phyloP scores from a whole-genome alignment of 1,140 invertebrate genomes.

The Harlomillsia oculata region DNA sequence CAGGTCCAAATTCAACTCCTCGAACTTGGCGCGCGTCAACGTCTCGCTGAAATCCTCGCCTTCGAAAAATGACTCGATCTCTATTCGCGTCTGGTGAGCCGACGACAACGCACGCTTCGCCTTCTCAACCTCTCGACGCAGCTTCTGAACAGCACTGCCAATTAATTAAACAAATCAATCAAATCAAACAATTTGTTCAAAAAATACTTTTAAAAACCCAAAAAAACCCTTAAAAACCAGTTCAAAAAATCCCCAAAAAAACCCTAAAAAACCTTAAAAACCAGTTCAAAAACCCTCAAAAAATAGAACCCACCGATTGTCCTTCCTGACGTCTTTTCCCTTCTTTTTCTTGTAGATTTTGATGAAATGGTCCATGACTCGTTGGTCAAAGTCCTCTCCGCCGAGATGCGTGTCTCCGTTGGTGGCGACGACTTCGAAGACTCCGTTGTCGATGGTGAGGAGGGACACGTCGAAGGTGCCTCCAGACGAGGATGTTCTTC shows the following conservation, averaged over 20 bases:
- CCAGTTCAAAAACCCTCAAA: neutral
- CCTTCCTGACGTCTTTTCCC: constrained; percentile 92
- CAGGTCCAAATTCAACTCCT: constrained; percentile 87
- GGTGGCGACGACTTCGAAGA: constrained; percentile 83
- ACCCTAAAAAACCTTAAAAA: constrained; percentile 1
- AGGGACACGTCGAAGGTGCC: constrained; percentile 99
- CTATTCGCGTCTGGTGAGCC: constrained; percentile 92
- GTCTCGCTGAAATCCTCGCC: constrained; percentile 99
- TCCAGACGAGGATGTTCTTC: constrained; percentile 97
- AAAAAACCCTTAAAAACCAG: neutral
- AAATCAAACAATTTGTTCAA: too few species aligned
- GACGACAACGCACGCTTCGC: constrained; percentile 92
- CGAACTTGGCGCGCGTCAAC: constrained; percentile 96
- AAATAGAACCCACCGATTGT: constrained; percentile 46
- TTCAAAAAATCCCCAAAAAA: neutral
- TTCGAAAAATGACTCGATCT: constrained; percentile 98
- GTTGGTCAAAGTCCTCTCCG: constrained; percentile 97
- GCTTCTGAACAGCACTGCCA: constrained; percentile 76
- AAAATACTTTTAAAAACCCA: neutral
- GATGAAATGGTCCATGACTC: constrained; percentile 98
- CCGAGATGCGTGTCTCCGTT: constrained; percentile 98
- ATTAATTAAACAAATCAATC: constrained; percentile 54
- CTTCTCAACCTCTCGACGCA: constrained; percentile 94
- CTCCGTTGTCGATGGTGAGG: constrained; percentile 97
- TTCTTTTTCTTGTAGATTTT: constrained; percentile 99